Evolutionary conservation across 2,888 invertebrate species (phyloP).

Genomic region (Tetropium fuscum): DNA sequence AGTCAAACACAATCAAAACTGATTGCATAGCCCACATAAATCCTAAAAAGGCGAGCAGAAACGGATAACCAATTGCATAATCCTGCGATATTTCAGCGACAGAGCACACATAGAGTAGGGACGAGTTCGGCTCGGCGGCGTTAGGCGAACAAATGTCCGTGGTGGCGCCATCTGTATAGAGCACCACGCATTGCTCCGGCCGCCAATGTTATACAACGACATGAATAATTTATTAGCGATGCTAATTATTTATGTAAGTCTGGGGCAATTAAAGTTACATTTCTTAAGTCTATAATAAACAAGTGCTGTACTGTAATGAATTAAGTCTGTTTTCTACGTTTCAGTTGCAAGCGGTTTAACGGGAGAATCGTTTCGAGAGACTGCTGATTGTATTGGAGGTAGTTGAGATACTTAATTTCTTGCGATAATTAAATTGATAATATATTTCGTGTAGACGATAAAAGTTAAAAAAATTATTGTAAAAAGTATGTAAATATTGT

Average conservation of each 20-base stretch:
- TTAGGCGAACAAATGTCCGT: slow-evolving; percentile 20
- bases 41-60: slow-evolving; percentile 49
- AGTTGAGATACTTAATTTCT: too few species aligned
- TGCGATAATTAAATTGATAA: too few species aligned
- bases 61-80: slow-evolving; percentile 46
- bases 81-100: slow-evolving; percentile 40
- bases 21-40: slow-evolving; percentile 45
- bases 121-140: not conserved
- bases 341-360: too few species aligned
- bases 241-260: slow-evolving; percentile 21
- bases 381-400: too few species aligned
- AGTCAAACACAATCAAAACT: slow-evolving; percentile 38
- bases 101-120: slow-evolving; percentile 4
- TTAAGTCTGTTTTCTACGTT: not conserved
- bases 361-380: too few species aligned
- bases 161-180: slow-evolving; percentile 34
- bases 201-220: not conserved
- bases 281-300: slow-evolving; percentile 11
- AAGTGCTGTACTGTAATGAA: not conserved
- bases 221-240: slow-evolving; percentile 10
- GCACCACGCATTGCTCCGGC: slow-evolving; percentile 9
- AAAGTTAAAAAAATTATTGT: too few species aligned
- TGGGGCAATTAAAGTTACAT: slow-evolving; percentile 25
- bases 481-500: too few species aligned
- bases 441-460: too few species aligned